A percentile compares a stretch with the other conserved stretches of the same genome.
These are phyloP conservation scores for Zonitis immaculata DNA, from an alignment of 2,888 invertebrate species.

Conservation along the genomic window DNA sequence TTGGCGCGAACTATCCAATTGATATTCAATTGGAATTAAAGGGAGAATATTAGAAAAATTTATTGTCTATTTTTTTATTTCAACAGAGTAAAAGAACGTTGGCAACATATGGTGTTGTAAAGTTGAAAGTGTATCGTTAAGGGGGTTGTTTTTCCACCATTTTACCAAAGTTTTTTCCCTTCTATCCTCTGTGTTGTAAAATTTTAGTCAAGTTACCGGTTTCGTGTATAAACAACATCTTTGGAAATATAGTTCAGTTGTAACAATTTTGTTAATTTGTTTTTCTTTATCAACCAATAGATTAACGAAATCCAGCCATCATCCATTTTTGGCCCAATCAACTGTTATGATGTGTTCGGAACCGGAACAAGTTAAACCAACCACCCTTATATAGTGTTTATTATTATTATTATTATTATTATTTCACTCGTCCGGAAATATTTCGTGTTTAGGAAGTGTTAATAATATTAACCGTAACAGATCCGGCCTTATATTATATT, in stretches of 20 bases:
- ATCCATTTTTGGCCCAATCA: conserved; percentile 21
- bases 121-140: neutral
- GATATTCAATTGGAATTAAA: neutral
- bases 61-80: neutral
- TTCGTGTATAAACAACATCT: neutral
- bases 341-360: conserved; percentile 18
- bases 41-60: neutral
- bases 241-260: neutral
- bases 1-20: too few relatives aligned
- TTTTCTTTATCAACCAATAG: too few relatives aligned
- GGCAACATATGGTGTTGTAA: neutral
- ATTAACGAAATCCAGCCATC: conserved; percentile 7
- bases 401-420: conserved; percentile 1
- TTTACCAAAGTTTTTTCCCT: neutral
- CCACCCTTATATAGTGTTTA: too few relatives aligned
- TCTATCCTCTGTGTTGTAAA: too few relatives aligned
- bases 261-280: conserved; percentile 2
- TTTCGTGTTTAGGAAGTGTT: conserved; percentile 26
- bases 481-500: too few relatives aligned
- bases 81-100: neutral
- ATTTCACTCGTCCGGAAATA: conserved; percentile 26
- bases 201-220: neutral
- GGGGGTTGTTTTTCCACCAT: neutral
- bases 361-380: conserved; percentile 22
- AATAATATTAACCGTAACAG: conserved; percentile 16